Evolutionary conservation across 1,140 invertebrate species (phyloP).

Genomic region (Zaprionus inermis): DNA sequence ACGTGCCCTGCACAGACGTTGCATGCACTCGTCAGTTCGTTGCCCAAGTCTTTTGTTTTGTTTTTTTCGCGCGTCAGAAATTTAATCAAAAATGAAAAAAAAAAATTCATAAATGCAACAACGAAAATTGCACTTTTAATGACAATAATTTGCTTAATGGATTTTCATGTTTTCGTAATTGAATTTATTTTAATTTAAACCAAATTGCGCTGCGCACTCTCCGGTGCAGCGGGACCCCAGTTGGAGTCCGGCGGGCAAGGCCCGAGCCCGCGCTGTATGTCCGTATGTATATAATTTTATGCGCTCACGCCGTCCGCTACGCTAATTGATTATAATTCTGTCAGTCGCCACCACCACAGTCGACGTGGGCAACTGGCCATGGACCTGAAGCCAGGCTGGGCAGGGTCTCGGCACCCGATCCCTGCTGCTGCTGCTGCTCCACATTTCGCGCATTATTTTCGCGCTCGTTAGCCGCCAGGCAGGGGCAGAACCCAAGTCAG

Average conservation of each 20-base stretch:
- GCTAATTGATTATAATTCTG: slow-evolving; percentile 84
- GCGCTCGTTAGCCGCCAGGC: slow-evolving; percentile 67
- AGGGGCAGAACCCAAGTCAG: neutral
- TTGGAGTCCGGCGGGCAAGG: neutral
- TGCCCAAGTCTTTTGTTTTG: slow-evolving; percentile 76
- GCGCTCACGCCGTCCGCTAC: slow-evolving; percentile 76
- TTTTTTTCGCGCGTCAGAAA: slow-evolving; percentile 65
- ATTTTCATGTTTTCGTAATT: slow-evolving; percentile 83
- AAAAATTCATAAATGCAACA: slow-evolving; percentile 69
- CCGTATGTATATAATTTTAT: slow-evolving; percentile 71
- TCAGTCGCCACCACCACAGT: slow-evolving; percentile 79
- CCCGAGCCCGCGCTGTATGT: neutral
- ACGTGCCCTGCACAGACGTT: slow-evolving; percentile 1
- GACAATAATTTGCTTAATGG: slow-evolving; percentile 82
- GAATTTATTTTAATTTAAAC: slow-evolving; percentile 83
- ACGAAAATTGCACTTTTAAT: slow-evolving; percentile 76
- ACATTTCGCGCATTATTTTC: slow-evolving; percentile 80
- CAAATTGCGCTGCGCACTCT: slow-evolving; percentile 74
- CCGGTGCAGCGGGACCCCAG: slow-evolving; percentile 31
- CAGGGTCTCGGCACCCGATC: neutral
- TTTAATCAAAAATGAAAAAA: slow-evolving; percentile 73
- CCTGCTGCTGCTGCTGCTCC: slow-evolving; percentile 54
- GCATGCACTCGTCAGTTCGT: slow-evolving; percentile 56
- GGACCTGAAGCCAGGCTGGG: neutral
- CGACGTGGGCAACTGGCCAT: slow-evolving; percentile 21